Base-by-base conservation (phyloP, 1,140 invertebrate species). In the Delia radicum region DNA sequence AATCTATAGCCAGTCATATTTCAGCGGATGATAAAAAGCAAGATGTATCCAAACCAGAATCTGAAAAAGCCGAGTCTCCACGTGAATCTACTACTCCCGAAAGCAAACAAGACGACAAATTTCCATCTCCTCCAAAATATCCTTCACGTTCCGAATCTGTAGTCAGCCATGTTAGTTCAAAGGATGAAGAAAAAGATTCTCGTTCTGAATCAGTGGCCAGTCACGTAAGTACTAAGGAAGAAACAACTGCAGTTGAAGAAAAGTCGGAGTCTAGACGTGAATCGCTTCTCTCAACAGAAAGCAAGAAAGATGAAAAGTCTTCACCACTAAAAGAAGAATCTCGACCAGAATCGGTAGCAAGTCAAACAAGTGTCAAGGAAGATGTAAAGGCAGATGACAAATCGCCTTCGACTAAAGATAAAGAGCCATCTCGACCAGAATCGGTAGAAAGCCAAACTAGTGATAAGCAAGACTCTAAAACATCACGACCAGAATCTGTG, bases 71-170 rank as follows among this genome's bases (percentile, higher is more conserved):
- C 5, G 62, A 33, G 33, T 15, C 31, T 13, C 75, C 76, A 2
- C 61, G 78, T 8, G 26, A 62, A 12, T 4, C 63, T 1, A 69
- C 74, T 8, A 27, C 24, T 24, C 37, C 46, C 4, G 63, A 80
- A 63, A 74, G 69, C 29, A 21, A 65, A 10, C 76, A 77, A 18
- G 78, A 76, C 15, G 79, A 80, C 0, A 81, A 79, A 33, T 79
- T 79, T 6, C 48, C 62, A 8, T 28, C 28, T 1, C 12, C 15
- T 12, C n/a, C 26, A 21, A 74, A 74, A 5, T 29, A n/a, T 42
- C 15, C 21, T 67, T 80, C 82, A 0, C 77, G 79, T 8, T 78
- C 80, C 48, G 77, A 75, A 65, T 83, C 82, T 27, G 77, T 80
- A 21, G n/a, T 18, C 13, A 75, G 75, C 18, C 65, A 73, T 4